These are phyloP conservation scores for Dioctria rufipes DNA, from an alignment of 2,888 invertebrate species.

Conservation along the genomic window DNA sequence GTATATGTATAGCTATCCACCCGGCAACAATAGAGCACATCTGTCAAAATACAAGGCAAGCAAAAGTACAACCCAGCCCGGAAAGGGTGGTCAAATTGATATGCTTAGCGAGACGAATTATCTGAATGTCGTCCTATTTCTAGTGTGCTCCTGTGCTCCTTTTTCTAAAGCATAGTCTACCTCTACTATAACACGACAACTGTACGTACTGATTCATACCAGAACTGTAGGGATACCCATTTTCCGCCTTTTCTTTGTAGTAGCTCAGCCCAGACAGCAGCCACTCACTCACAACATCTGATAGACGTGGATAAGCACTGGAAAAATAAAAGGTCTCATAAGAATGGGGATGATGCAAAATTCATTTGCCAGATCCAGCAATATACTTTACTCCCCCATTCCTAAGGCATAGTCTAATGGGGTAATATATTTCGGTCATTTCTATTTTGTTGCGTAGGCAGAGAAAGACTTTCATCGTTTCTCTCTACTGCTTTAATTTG, in stretches of 20 bases:
- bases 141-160: slow-evolving; percentile 7
- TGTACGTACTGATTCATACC: neutral
- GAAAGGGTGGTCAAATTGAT: slow-evolving; percentile 55
- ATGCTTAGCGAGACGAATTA: slow-evolving; percentile 58
- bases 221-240: slow-evolving; percentile 14
- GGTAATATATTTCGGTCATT: slow-evolving; percentile 28
- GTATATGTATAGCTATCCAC: neutral
- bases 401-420: neutral
- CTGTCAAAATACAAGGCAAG: slow-evolving; percentile 55
- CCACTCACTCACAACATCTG: slow-evolving; percentile 1
- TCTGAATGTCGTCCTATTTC: slow-evolving; percentile 54
- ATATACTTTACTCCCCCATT: slow-evolving; percentile 8
- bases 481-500: slow-evolving; percentile 4
- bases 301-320: slow-evolving; percentile 39
- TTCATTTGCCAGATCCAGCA: slow-evolving; percentile 56
- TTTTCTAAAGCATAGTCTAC: too few relatives aligned
- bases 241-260: slow-evolving; percentile 46
- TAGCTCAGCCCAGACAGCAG: neutral
- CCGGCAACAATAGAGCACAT: slow-evolving; percentile 53
- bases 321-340: slow-evolving; percentile 32
- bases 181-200: neutral
- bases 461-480: slow-evolving; percentile 1
- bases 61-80: slow-evolving; percentile 12
- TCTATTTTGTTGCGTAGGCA: slow-evolving; percentile 10
- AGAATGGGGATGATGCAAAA: slow-evolving; percentile 43